phyloP scores from a whole-genome alignment of 2,888 invertebrate genomes.

The Dasypogon diadema region DNA sequence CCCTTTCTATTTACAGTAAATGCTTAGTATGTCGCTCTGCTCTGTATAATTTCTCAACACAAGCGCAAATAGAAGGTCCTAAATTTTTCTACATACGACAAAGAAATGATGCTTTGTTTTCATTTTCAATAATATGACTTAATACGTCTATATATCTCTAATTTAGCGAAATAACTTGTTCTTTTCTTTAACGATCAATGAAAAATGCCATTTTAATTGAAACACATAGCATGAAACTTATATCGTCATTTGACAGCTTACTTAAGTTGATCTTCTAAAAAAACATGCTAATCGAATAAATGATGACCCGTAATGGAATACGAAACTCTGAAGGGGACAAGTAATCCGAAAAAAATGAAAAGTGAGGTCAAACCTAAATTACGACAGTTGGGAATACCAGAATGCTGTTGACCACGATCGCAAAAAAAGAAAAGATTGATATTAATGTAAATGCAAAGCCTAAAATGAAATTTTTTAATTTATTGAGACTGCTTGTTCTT shows the following conservation, averaged over 20 bases:
- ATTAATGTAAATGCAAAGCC: background rate
- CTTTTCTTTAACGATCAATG: background rate
- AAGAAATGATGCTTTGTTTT: too few relatives aligned
- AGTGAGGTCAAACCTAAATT: background rate
- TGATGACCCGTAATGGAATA: background rate
- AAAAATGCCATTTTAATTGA: background rate
- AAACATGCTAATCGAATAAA: background rate
- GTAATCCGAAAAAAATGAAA: background rate
- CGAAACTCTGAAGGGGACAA: background rate
- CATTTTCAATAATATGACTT: too few relatives aligned
- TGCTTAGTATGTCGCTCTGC: too few relatives aligned
- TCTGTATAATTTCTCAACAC: too few relatives aligned
- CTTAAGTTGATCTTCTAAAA: background rate
- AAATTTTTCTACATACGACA: too few relatives aligned
- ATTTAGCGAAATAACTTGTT: too few relatives aligned
- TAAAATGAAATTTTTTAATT: background rate
- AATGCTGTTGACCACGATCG: background rate
- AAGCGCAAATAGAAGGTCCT: too few relatives aligned
- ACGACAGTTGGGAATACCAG: background rate
- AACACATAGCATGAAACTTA: background rate
- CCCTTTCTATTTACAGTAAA: too few relatives aligned
- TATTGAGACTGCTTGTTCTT: background rate
- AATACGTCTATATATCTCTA: too few relatives aligned
- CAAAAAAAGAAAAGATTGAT: too few relatives aligned
- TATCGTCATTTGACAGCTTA: too few relatives aligned